Conservation (phyloP, 2,113 vertebrate genomes). For the Trematocara zebra region DNA sequence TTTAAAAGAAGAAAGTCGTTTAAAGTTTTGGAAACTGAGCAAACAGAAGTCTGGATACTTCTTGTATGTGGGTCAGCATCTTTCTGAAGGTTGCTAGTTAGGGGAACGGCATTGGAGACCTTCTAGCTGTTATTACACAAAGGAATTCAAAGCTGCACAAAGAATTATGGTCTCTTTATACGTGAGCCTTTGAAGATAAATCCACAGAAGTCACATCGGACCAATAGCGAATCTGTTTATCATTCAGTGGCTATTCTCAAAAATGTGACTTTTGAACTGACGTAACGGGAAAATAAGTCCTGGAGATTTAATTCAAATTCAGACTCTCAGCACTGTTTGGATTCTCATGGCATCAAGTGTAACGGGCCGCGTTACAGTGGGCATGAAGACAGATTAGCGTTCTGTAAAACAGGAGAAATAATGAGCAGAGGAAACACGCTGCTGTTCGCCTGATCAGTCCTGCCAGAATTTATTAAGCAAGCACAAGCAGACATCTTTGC, state of each 20-base stretch:
- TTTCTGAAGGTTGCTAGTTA: neutral
- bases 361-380: neutral
- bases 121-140: neutral
- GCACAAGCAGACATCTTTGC: neutral
- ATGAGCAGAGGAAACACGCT: neutral
- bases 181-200: neutral
- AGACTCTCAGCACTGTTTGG: neutral
- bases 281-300: rapidly evolving
- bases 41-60: neutral
- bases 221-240: neutral
- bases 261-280: neutral
- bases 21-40: neutral
- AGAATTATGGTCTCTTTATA: neutral
- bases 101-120: too few relatives aligned
- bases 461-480: neutral
- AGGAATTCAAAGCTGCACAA: neutral
- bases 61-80: neutral
- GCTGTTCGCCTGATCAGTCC: neutral
- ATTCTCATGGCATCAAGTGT: neutral
- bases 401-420: neutral
- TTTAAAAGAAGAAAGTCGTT: neutral
- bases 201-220: neutral
- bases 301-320: neutral
- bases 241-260: neutral
- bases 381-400: neutral